A percentile compares a stretch with the other conserved stretches of the same genome.
These are phyloP conservation scores for Nothobranchius furzeri DNA, from an alignment of 2,113 vertebrate genomes.

Conservation along the genomic window DNA sequence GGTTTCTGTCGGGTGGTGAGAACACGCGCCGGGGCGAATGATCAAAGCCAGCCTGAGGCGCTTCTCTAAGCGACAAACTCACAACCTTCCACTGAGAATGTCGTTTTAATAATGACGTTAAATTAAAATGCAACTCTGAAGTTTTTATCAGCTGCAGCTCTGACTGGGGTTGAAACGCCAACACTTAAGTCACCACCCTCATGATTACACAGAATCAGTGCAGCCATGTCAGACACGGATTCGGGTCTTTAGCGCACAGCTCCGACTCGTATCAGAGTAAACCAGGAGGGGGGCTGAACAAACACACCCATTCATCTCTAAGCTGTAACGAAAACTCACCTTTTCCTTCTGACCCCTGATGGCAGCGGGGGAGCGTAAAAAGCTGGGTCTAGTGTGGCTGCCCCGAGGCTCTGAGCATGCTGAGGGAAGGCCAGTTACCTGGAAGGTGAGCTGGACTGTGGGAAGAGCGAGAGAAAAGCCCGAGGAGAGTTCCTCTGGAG, in stretches of 20 bases:
- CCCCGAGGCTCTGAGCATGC: background rate
- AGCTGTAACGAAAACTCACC: slow-evolving; percentile 26
- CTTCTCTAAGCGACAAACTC: no score
- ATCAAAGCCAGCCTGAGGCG: no score
- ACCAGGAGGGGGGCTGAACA: slow-evolving; percentile 4
- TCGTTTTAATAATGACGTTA: no score
- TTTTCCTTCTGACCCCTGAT: slow-evolving; percentile 30
- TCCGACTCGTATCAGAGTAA: background rate
- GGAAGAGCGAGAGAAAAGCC: background rate
- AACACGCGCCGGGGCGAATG: no score
- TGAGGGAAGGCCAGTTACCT: slow-evolving; percentile 22
- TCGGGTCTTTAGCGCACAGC: no score
- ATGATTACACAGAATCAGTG: background rate
- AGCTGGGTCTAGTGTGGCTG: slow-evolving; percentile 4
- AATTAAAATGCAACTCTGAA: no score
- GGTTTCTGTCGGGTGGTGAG: no score
- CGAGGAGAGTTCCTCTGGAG: slow-evolving; percentile 23
- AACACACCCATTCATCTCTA: slow-evolving; percentile 39
- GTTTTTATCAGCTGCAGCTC: background rate
- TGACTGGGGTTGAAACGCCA: background rate
- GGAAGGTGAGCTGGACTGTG: slow-evolving; percentile 3
- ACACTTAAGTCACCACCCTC: no score
- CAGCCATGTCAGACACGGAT: background rate
- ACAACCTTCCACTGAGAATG: no score
- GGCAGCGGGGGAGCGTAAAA: slow-evolving; percentile 24